A percentile compares a stretch with the other conserved stretches of the same genome.
Evolutionary conservation across 2,113 vertebrate species (phyloP).

Genomic region (Lampris megalopsis): DNA sequence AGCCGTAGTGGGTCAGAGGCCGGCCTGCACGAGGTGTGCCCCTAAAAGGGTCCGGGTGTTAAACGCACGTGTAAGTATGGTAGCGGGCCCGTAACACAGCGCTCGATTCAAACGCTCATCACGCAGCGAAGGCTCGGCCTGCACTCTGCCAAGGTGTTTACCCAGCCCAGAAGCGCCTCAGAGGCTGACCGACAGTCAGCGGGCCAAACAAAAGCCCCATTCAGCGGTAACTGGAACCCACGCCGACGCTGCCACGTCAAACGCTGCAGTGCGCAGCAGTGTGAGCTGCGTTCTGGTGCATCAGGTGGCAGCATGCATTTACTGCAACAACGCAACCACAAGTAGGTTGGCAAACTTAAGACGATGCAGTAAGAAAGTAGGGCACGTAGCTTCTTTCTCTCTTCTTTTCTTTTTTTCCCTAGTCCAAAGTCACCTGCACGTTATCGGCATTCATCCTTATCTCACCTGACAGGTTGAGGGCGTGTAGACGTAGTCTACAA

Average conservation of each 20-base stretch:
- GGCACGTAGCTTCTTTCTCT: not conserved
- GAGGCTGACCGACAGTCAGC: conserved; percentile 40
- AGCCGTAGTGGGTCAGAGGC: too few relatives aligned
- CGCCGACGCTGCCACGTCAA: conserved; percentile 64
- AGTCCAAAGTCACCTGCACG: not conserved
- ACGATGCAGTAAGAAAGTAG: not conserved
- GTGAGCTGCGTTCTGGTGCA: not conserved
- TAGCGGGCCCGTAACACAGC: too few relatives aligned
- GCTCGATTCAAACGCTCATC: too few relatives aligned
- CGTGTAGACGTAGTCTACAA: not conserved
- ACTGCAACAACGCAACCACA: not conserved
- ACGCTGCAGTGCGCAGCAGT: conserved; percentile 5
- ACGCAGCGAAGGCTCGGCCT: not conserved
- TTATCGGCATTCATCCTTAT: not conserved
- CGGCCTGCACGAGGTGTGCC: too few relatives aligned
- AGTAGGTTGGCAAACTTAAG: not conserved
- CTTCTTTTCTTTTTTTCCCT: not conserved
- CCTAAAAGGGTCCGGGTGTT: too few relatives aligned
- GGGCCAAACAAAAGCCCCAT: conserved; percentile 72
- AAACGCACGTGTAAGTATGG: too few relatives aligned
- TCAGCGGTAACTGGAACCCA: conserved; percentile 52
- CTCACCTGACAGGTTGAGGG: not conserved
- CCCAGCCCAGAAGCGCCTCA: conserved; percentile 30
- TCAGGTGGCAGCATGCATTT: not conserved
- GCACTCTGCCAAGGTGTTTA: conserved; percentile 48